Evolutionary conservation across 2,113 vertebrate species (phyloP).

Genomic region (Indicator indicator): DNA sequence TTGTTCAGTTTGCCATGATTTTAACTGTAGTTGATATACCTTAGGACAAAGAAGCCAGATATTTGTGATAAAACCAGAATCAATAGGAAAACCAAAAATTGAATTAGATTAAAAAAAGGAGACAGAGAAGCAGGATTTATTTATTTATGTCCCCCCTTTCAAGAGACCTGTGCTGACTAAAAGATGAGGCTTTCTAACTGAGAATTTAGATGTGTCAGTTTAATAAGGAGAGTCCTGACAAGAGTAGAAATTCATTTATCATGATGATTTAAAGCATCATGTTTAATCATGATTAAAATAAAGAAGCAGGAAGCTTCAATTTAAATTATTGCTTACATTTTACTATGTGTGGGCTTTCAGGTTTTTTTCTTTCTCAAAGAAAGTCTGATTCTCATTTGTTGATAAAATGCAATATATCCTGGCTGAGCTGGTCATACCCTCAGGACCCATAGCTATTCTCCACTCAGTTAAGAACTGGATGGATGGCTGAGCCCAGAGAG

Average conservation of each 20-base stretch:
- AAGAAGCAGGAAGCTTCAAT: background rate
- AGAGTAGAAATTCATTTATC: background rate
- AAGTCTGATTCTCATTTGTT: background rate
- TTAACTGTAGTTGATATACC: rapidly evolving
- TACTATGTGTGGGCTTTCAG: background rate
- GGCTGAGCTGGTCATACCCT: background rate
- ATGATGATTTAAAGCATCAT: background rate
- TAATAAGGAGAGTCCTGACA: background rate
- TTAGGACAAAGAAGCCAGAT: background rate
- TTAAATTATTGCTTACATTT: slow-evolving; percentile 20
- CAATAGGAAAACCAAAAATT: background rate
- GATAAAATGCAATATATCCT: background rate
- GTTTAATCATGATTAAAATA: background rate
- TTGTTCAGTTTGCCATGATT: no score
- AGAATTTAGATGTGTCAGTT: background rate
- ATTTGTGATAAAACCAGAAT: background rate
- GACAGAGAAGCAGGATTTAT: background rate
- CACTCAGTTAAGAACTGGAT: background rate
- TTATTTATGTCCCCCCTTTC: background rate
- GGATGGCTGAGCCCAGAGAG: no score
- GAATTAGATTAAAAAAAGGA: background rate
- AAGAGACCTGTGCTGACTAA: background rate
- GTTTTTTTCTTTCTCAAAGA: background rate
- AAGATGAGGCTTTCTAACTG: background rate
- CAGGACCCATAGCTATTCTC: background rate